Evolutionary conservation across 2,888 invertebrate species (phyloP), one percentile per base, ranked within the genome.

Genomic region (Phlogophora meticulosa): DNA sequence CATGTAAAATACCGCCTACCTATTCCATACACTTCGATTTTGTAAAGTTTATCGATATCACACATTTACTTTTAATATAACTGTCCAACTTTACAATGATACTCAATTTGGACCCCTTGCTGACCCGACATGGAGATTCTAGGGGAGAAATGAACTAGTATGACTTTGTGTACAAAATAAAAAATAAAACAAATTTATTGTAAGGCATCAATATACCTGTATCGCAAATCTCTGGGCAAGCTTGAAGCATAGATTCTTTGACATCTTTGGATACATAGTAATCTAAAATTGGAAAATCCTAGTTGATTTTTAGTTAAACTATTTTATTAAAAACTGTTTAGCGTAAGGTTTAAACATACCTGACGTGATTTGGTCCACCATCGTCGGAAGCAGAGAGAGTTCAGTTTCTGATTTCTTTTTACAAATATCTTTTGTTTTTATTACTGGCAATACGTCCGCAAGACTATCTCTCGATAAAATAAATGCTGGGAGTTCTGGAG

Each of bases 21-120:
- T 89, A 91, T 87, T 88, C 66, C 46, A 58, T 62, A 82, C 86
- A 88, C 88, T 84, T 88, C 84, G 88, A 78, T 74, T 86, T 88
- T 59, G 83, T 86, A 83, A 91, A 85, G 74, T 88, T 88, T 76
- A 92, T 90, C 32, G 87, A 88, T 76, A 92, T 86, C 64, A 87
- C 81, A 80, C 86, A 91, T 83, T 88, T 89, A 82, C 82, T 87
- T 82, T 87, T 87, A 80, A 74, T 73, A 73, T 78, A 83, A 80
- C 81, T 87, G 74, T 90, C 89, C 90, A 92, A 80, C 80, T 90
- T 91, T 82, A 93, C 80, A 74, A 89, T 83, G 45, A 92, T 86
- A 87, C 86, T 87, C 83, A 90, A 88, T 87, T 90, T 92, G 69
- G 91, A 90, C 69, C 82, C 83, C 55, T 77, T 79, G 76, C 82